Percentiles rank a stretch among this genome's conserved stretches.
These are phyloP conservation scores for Gasterosteus aculeatus DNA, from an alignment of 2,113 vertebrate species.

Conservation along the genomic window DNA sequence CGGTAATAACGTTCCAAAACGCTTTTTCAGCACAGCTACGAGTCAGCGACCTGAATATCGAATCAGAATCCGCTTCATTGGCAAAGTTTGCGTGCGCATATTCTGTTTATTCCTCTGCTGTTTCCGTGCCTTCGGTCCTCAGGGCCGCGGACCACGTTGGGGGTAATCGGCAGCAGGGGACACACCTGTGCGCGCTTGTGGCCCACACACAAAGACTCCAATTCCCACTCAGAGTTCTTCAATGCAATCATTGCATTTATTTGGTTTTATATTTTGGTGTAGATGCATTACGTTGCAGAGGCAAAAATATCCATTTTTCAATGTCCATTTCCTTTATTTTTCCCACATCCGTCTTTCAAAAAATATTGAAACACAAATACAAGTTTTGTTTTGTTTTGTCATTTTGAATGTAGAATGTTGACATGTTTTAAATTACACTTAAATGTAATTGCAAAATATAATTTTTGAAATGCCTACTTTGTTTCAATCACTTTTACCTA, in stretches of 20 bases:
- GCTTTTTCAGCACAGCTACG: background rate
- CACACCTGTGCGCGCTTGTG: background rate
- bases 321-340: background rate
- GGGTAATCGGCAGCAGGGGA: background rate
- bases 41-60: background rate
- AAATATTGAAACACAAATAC: too few relatives aligned
- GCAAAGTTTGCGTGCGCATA: background rate
- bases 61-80: background rate
- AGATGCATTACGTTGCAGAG: background rate
- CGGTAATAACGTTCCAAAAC: background rate
- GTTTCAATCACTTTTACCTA: background rate
- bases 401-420: too few relatives aligned
- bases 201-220: background rate
- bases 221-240: background rate
- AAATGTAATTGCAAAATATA: background rate
- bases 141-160: background rate
- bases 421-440: background rate
- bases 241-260: background rate
- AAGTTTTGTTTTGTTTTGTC: background rate
- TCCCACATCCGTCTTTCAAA: background rate
- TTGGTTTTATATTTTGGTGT: background rate
- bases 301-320: background rate
- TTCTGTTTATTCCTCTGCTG: background rate
- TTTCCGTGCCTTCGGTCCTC: background rate
- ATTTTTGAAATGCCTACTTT: background rate